Evolutionary conservation across 1,140 invertebrate species (phyloP).

Genomic region (Caenorhabditis inopinata): DNA sequence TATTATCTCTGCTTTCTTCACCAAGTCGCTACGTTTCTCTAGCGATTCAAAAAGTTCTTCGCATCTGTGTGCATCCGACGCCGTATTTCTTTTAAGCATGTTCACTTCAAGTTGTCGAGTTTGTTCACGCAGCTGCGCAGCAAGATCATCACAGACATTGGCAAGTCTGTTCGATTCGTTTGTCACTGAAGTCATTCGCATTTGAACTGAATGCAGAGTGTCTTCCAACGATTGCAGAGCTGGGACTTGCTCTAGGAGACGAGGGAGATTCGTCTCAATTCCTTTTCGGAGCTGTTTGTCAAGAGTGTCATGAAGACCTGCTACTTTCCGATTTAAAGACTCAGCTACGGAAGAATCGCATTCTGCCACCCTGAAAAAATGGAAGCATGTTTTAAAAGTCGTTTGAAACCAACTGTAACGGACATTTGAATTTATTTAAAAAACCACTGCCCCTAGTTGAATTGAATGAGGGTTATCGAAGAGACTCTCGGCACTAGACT

Average conservation of each 20-base stretch:
- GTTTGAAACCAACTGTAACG: not conserved
- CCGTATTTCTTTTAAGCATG: not conserved
- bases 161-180: not conserved
- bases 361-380: not conserved
- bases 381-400: not conserved
- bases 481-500: too few species aligned
- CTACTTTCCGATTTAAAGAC: constrained; percentile 34
- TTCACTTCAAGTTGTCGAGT: not conserved
- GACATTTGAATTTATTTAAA: not conserved
- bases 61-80: constrained; percentile 22
- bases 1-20: constrained; percentile 43
- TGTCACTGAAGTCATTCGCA: constrained; percentile 4
- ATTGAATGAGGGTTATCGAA: too few species aligned
- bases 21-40: constrained; percentile 43
- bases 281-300: constrained; percentile 49
- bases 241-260: constrained; percentile 60
- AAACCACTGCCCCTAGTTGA: too few species aligned
- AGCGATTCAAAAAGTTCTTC: constrained; percentile 39
- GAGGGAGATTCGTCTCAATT: constrained; percentile 64
- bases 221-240: constrained; percentile 60
- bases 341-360: constrained; percentile 27
- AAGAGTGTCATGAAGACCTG: constrained; percentile 45
- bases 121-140: not conserved
- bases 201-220: constrained; percentile 37
- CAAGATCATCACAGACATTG: not conserved